phyloP scores from a whole-genome alignment of 2,113 vertebrate species.

The Ranitomeya variabilis region DNA sequence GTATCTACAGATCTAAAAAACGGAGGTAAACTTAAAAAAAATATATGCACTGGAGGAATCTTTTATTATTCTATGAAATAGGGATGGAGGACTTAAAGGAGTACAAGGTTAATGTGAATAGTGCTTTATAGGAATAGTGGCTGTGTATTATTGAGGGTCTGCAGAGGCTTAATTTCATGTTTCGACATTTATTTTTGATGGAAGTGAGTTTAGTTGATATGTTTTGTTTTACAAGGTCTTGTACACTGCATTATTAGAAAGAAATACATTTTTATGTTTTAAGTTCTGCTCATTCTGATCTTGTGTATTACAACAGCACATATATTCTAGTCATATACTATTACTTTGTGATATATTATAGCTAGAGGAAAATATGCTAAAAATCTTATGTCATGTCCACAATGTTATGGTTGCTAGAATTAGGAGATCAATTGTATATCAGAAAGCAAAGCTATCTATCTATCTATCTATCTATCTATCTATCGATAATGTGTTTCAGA shows the following conservation, averaged over 20 bases:
- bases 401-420: neutral
- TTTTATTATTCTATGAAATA: neutral
- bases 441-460: neutral
- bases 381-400: neutral
- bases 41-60: too few species aligned
- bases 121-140: neutral
- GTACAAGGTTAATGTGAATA: neutral
- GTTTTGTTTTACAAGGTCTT: neutral
- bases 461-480: conserved; percentile 10
- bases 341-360: too few species aligned
- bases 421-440: neutral
- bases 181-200: neutral
- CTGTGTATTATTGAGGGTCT: too few species aligned
- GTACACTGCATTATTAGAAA: neutral
- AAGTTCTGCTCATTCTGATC: too few species aligned
- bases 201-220: neutral
- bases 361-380: neutral
- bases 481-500: neutral
- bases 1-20: too few species aligned
- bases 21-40: too few species aligned
- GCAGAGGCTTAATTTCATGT: neutral
- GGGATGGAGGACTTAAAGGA: neutral
- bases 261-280: neutral
- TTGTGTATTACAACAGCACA: too few species aligned
- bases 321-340: too few species aligned